Conservation (phyloP, 2,888 invertebrate genomes). For the Heterodera filipjevi region DNA sequence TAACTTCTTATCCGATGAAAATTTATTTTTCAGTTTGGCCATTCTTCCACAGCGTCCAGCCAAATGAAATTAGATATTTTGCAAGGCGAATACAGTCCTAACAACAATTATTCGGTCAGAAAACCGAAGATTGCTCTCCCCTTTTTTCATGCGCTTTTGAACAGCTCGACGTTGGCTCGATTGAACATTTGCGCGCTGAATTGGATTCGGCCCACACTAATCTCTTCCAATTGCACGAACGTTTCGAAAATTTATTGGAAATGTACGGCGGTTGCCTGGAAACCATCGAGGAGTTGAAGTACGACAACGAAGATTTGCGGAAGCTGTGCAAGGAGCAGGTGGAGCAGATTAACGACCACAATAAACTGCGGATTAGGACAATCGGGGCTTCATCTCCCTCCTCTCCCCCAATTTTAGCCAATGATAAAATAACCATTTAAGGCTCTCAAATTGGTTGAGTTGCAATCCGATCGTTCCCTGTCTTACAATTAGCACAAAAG, state of each 20-base stretch:
- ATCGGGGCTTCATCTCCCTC: not conserved
- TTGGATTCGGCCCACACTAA: slow-evolving; percentile 32
- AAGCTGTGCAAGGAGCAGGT: slow-evolving; percentile 42
- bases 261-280: slow-evolving; percentile 37
- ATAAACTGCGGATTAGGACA: not conserved
- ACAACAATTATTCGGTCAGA: not conserved
- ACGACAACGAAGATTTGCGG: slow-evolving; percentile 41
- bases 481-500: not conserved
- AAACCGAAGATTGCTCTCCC: not conserved
- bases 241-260: slow-evolving; percentile 33
- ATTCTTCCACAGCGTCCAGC: not conserved
- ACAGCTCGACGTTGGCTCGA: slow-evolving; percentile 22
- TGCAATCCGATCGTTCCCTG: not conserved
- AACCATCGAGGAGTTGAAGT: slow-evolving; percentile 39
- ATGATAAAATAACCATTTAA: not conserved
- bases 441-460: not conserved
- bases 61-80: not conserved
- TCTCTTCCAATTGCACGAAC: slow-evolving; percentile 33
- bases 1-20: too few species aligned
- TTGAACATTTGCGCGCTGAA: slow-evolving; percentile 29
- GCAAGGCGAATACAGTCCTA: not conserved
- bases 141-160: not conserved
- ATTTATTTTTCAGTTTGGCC: too few species aligned
- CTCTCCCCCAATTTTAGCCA: not conserved
- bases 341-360: not conserved